phyloP scores from a whole-genome alignment of 2,113 vertebrate genomes.

The Phalacrocorax brasilianus region DNA sequence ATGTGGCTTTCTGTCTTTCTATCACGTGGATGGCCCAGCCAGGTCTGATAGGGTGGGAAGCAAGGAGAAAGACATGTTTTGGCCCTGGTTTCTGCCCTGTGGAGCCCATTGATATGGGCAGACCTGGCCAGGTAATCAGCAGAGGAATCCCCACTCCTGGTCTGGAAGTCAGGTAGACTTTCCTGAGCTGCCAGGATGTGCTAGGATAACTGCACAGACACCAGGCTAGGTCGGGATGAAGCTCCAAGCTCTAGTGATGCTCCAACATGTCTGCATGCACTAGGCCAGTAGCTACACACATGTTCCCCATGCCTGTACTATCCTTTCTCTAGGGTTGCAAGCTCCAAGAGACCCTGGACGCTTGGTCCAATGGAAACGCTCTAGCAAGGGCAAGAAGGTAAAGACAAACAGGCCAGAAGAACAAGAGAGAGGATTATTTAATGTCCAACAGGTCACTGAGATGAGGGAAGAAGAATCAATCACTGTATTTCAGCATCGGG shows the following conservation, averaged over 20 bases:
- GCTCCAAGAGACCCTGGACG: neutral
- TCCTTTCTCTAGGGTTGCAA: neutral
- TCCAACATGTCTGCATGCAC: accelerated
- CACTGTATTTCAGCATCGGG: neutral
- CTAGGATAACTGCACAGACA: neutral
- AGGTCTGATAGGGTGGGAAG: neutral
- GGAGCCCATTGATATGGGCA: neutral
- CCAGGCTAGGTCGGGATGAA: neutral
- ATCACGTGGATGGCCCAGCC: neutral
- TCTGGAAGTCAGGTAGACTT: neutral
- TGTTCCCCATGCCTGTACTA: neutral
- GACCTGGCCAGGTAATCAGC: neutral
- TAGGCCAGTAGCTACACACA: neutral
- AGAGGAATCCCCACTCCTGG: neutral
- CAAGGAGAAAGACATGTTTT: neutral
- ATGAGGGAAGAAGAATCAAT: neutral
- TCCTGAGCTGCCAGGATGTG: neutral
- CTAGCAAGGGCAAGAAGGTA: neutral
- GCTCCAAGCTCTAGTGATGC: accelerated
- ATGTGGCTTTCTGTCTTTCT: neutral
- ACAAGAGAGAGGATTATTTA: neutral
- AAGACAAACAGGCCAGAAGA: neutral
- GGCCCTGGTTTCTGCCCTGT: neutral
- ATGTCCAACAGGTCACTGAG: neutral
- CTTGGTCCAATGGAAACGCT: neutral